Evolutionary conservation across 2,113 vertebrate species (phyloP).

Genomic region (Tragelaphus imberbis): DNA sequence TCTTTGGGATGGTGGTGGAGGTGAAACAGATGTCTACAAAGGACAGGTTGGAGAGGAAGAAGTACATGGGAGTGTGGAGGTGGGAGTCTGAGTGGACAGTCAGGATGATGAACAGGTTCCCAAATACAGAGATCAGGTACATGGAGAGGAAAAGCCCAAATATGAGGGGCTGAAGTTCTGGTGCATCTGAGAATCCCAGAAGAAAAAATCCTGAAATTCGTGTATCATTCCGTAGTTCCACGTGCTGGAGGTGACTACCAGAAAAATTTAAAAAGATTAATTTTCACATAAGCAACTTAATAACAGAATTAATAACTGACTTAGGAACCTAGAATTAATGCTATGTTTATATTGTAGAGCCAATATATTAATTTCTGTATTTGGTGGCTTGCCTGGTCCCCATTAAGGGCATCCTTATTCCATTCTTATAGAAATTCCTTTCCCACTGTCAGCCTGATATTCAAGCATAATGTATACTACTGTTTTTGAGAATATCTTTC

Average conservation of each 20-base stretch:
- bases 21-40: neutral
- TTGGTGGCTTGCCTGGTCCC: neutral
- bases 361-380: neutral
- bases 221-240: neutral
- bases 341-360: neutral
- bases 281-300: neutral
- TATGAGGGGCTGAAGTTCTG: neutral
- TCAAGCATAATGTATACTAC: neutral
- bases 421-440: neutral
- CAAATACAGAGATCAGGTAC: neutral
- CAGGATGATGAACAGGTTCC: neutral
- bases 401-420: neutral
- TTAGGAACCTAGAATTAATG: neutral
- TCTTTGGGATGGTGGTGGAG: neutral
- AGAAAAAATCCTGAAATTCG: neutral
- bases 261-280: neutral
- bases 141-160: neutral
- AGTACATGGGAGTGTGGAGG: neutral
- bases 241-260: neutral
- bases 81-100: neutral
- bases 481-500: neutral
- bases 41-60: neutral
- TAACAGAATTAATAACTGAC: neutral
- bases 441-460: neutral
- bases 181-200: neutral